Base-by-base conservation (phyloP, 35 echinoderm and acorn worm genomes). In the Heliocidaris tuberculata region DNA sequence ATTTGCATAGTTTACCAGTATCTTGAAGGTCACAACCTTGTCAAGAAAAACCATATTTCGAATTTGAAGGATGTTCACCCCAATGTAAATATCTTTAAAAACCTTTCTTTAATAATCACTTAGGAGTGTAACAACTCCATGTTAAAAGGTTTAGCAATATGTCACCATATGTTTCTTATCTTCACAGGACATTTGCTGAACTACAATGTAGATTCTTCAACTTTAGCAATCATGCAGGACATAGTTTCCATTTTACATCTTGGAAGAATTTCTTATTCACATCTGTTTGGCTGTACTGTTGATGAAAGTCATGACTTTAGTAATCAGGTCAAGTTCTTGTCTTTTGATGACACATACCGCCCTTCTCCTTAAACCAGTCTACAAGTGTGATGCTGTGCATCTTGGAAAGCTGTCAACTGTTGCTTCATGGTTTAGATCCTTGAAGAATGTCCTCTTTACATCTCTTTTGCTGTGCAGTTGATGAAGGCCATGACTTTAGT, bases 251-350 rank as follows among this genome's bases (percentile, higher is more conserved):
- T 42, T 21, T 85, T 87, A 13, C 13, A 11, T 87, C 35, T 13
- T 11, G 30, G 21, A 87, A 32, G 86, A 32, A 17, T n/a, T 24
- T 24, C 48, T 50, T 42, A 42, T 42, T 42, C 32, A 95, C 9
- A 78, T 19, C 42, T 96, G 92, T 30, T 52, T 96, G 42, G 95
- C 48, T 70, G 93, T 94, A 19, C 35, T 30, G 32, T 86, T 95
- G 30, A 98, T 98, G 95, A 88, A 98, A 17, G 90, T 59, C 86
- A 97, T 92, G 7, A 97, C 97, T 86, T 96, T 98, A 31, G 94
- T 65, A 24, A 98, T 85, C 50, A 98, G 94, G 50, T 97, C 97
- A n/a, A 65, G 21, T 96, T 98, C 96, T 98, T 98, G 52, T 98
- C 96, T 48, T 95, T 97, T 42, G 88, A 90, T 93, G 97, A 95